Base-by-base conservation (phyloP, 1,140 invertebrate species). In the Pachyrhynchus sulphureomaculatus region DNA sequence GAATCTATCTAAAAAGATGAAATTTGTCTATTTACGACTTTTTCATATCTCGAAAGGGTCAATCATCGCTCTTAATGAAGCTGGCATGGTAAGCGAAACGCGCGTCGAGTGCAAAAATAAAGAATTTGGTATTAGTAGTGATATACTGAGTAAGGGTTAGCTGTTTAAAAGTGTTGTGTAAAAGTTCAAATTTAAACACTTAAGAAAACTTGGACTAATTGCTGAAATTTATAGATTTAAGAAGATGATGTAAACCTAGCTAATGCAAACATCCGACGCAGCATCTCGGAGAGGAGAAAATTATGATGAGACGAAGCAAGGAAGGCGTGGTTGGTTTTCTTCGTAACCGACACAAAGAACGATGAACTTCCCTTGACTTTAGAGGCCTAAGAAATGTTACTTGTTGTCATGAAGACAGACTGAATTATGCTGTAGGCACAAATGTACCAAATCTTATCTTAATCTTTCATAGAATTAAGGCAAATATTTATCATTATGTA, bases 311-410 rank as follows among this genome's bases (percentile, higher is more conserved):
- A 47, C 29, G 54, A 58, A 49, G 44, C 32, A 58, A 21, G 29
- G 42, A 47, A 58, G 45, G 45, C 55, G 55, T 48, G 44, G 44
- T n/a, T 49, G 44, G 21, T 58, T 58, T 58, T 58, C 55, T 58
- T 58, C 55, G 44, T 48, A 58, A 48, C 44, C 32, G 32, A 58
- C 55, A 58, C 55, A 58, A 48, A 48, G 55, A 58, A 39, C 55
- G 45, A 49, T 58, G 45, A 49, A 58, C 45, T 58, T 39, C 32
- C 26, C 26, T 6, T 29, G 26, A 49, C 41, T 49, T 48, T 39
- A 58, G 55, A 58, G 26, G 42, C 44, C 29, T 33, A 45, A 47
- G 29, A 56, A 56, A 45, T 47, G 8, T 45, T 56, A 26, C 20
- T 56, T 24, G 41, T 42, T 44, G 6, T n/a, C 12, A 24, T 44